Percentiles rank a stretch among this genome's conserved stretches.
Evolutionary conservation across 2,888 invertebrate genomes (phyloP).

Genomic region (Campopleginae sp.): DNA sequence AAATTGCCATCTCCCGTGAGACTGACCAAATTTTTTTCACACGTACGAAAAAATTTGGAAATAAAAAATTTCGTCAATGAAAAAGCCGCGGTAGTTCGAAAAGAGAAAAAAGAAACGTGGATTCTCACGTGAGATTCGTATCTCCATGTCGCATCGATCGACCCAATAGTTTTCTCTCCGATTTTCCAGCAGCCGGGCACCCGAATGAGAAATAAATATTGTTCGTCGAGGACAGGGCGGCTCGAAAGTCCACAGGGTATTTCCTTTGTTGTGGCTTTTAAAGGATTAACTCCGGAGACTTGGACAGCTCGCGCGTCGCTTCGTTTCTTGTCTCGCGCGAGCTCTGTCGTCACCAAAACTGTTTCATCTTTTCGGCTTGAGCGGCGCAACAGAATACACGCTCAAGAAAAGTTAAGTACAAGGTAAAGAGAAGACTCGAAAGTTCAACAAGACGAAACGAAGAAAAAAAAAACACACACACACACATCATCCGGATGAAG

Average conservation of each 20-base stretch:
- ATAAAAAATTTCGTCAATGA: too few relatives aligned
- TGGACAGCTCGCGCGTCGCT: constrained; percentile 68
- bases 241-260: constrained; percentile 73
- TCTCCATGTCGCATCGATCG: background rate
- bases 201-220: constrained; percentile 53
- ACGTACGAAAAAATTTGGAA: background rate
- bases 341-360: constrained; percentile 57
- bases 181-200: background rate
- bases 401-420: background rate
- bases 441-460: background rate
- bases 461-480: background rate
- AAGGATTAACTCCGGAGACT: constrained; percentile 66
- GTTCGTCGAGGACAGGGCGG: constrained; percentile 32
- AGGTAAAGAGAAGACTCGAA: constrained; percentile 15
- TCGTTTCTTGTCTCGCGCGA: constrained; percentile 49
- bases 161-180: constrained; percentile 1
- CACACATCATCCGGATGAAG: too few relatives aligned
- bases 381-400: background rate
- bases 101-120: background rate
- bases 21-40: too few relatives aligned
- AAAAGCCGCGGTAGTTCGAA: background rate
- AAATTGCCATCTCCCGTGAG: too few relatives aligned
- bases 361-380: constrained; percentile 48
- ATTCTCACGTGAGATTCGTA: constrained; percentile 17
- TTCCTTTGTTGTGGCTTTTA: constrained; percentile 52